Evolutionary conservation across 1,140 invertebrate species (phyloP), one percentile per base, ranked within the genome.

Genomic region (Magallana gigas): DNA sequence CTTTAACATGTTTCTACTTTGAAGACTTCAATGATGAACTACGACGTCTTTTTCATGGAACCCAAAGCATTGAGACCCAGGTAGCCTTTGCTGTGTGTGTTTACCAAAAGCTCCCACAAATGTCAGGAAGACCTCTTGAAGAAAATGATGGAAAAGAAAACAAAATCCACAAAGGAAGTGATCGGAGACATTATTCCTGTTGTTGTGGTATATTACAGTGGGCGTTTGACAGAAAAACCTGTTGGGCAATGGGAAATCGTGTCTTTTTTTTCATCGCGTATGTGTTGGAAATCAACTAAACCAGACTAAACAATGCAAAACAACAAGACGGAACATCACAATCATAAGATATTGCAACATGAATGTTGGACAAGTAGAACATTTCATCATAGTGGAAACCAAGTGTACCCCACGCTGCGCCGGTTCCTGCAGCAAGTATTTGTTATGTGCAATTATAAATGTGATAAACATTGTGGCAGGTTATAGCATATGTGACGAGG

Each of bases 1-100:
- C 76, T 82, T 9, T 76, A 60, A 8, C 80, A 87, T 83, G 76
- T 18, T 87, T 87, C 64, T 87, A 87, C 60, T 86, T 86, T 60
- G 85, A 86, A 9, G 85, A 86, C 60, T 82, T 86, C 18, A 86
- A 86, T 86, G 85, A 80, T 6, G 57, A 87, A 56, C 57, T 87
- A 8, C 9, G 85, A 62, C 82, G 59, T 48, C 48, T 87, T 48
- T 83, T 87, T 48, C 76, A 83, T 62, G 85, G 85, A 12, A 87
- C 80, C 1, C 85, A 87, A 87, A 82, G 64, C 8, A 83, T 87
- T 29, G 76, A 87, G 9, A 7, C 8, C 8, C 71, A 86, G 18
- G 82, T 86, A 9, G 57, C n/a, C 7, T 82, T 81, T 81, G 58
- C 71, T 56, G 76, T 81, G 9, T 60, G 48, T 86, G 85, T 86